Evolutionary conservation across 2,797 vertebrate genomes (phyloP).

Genomic region (Dryobates pubescens): DNA sequence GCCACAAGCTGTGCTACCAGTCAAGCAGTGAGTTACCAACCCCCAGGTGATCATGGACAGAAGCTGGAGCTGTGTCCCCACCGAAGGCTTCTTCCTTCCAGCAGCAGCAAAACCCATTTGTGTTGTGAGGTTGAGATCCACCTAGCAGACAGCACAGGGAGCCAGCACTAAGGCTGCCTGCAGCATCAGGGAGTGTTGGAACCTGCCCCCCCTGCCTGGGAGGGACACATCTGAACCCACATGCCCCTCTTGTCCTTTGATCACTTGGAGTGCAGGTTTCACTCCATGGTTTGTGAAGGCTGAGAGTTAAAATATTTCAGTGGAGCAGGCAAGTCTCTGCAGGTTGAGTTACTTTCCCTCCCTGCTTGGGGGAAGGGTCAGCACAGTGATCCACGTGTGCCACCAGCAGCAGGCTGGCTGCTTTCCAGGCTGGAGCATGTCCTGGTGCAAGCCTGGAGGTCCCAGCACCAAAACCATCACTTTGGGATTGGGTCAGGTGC

Average conservation of each 20-base stretch:
- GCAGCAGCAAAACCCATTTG: background rate
- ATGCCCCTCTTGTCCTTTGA: background rate
- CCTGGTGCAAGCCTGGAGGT: background rate
- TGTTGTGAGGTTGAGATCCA: background rate
- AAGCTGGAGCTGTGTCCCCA: background rate
- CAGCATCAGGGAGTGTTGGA: background rate
- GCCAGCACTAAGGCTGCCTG: background rate
- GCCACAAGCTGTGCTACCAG: background rate
- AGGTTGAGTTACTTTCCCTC: background rate
- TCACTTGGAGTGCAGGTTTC: background rate
- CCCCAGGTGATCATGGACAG: fast-evolving
- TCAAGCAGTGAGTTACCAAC: background rate
- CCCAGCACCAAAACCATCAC: background rate
- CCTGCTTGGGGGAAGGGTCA: background rate
- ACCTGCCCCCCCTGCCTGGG: too few species aligned
- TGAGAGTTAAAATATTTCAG: background rate
- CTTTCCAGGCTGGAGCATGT: background rate
- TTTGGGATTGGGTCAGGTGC: background rate
- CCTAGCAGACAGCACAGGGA: background rate
- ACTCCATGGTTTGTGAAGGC: background rate
- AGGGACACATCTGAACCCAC: background rate
- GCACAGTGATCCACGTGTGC: background rate
- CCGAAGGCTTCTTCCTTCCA: background rate
- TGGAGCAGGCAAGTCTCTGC: background rate
- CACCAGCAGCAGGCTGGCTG: background rate